A percentile compares a stretch with the other conserved stretches of the same genome.
Evolutionary conservation across 1,140 invertebrate species (phyloP).

Genomic region (Lucilia sericata): DNA sequence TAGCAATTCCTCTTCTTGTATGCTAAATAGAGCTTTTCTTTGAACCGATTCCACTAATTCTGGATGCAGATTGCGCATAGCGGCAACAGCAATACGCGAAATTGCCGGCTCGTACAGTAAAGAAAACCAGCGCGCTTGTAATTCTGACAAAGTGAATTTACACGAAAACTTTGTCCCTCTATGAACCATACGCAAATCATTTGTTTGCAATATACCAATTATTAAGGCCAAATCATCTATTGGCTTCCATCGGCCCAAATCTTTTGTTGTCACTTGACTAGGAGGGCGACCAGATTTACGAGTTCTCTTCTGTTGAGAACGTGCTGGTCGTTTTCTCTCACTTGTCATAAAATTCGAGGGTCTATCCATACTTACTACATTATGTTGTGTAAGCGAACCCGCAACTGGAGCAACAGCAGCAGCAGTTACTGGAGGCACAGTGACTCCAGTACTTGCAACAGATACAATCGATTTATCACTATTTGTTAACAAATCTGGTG

Average conservation of each 20-base stretch:
- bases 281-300: conserved; percentile 73
- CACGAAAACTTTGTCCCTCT: conserved; percentile 96
- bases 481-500: conserved; percentile 46
- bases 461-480: conserved; percentile 44
- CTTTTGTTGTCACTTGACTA: conserved; percentile 79
- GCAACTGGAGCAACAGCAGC: conserved; percentile 54
- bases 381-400: conserved; percentile 46
- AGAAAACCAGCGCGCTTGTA: conserved; percentile 96
- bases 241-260: conserved; percentile 96
- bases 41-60: conserved; percentile 89
- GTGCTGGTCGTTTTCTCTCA: conserved; percentile 53
- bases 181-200: conserved; percentile 88
- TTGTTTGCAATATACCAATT: conserved; percentile 92
- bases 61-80: conserved; percentile 93
- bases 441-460: conserved; percentile 53
- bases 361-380: conserved; percentile 13
- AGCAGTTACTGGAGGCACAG: conserved; percentile 56
- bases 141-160: conserved; percentile 92
- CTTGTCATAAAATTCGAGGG: conserved; percentile 45
- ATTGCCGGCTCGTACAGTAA: conserved; percentile 92
- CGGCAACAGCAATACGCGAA: conserved; percentile 87
- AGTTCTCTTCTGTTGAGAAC: conserved; percentile 66
- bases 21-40: conserved; percentile 89
- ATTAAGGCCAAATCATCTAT: conserved; percentile 96
- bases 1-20: conserved; percentile 89